phyloP scores from a whole-genome alignment of 2,888 invertebrate genomes.

The Erebia ligea region DNA sequence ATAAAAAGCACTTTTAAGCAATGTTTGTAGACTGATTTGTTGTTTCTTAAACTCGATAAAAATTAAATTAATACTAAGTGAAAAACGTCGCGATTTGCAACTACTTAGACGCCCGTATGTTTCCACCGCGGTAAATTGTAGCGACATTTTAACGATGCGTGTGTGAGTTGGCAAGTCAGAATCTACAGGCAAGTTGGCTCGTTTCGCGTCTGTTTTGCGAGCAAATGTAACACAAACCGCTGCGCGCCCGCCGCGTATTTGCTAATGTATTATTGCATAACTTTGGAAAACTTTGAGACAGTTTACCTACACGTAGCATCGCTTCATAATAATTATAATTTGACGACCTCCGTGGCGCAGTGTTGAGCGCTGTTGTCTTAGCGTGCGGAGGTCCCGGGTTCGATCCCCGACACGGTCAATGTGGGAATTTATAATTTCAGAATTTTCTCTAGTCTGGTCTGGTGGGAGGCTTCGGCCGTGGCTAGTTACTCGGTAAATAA shows the following conservation, averaged over 20 bases:
- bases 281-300: not conserved
- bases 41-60: no score
- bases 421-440: no score
- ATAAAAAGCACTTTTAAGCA: no score
- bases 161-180: slow-evolving; percentile 52
- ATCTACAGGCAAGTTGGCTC: slow-evolving; percentile 50
- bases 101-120: not conserved
- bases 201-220: slow-evolving; percentile 36
- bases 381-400: no score
- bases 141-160: slow-evolving; percentile 50
- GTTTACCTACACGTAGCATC: not conserved
- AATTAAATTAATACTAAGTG: not conserved
- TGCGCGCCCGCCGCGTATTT: not conserved
- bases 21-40: no score
- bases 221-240: slow-evolving; percentile 17
- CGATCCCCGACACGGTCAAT: no score
- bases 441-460: no score
- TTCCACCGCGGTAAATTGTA: slow-evolving; percentile 38
- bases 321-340: no score
- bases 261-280: not conserved
- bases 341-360: no score
- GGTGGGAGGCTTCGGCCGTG: no score
- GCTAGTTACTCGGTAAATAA: no score
- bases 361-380: no score
- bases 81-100: not conserved